Evolutionary conservation across 1,140 invertebrate species (phyloP).

Genomic region (Papilio glaucus): DNA sequence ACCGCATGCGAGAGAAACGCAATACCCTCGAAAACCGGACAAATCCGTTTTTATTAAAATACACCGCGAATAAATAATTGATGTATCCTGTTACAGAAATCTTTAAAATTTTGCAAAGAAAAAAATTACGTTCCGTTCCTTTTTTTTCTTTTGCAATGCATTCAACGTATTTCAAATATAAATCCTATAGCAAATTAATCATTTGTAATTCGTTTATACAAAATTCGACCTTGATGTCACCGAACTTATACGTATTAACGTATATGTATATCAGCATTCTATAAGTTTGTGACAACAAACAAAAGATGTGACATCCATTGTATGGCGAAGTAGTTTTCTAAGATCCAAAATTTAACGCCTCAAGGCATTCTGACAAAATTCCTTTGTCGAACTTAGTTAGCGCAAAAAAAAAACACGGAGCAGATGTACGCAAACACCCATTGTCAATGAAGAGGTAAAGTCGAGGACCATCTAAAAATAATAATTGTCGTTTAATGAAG

Average conservation of each 20-base stretch:
- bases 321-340: conserved; percentile 37
- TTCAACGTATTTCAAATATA: conserved; percentile 33
- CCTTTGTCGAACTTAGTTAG: conserved; percentile 52
- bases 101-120: conserved; percentile 36
- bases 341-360: conserved; percentile 63
- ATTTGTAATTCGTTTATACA: neutral
- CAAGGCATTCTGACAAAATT: conserved; percentile 50
- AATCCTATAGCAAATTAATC: conserved; percentile 10
- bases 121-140: conserved; percentile 31
- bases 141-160: conserved; percentile 33
- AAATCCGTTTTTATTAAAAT: conserved; percentile 35
- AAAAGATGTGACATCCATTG: conserved; percentile 53
- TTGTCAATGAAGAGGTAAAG: conserved; percentile 53
- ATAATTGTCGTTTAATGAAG: conserved; percentile 70
- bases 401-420: conserved; percentile 49
- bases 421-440: conserved; percentile 60
- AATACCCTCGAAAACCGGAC: conserved; percentile 47
- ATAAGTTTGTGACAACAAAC: conserved; percentile 41
- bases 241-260: neutral
- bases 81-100: conserved; percentile 52
- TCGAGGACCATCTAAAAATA: conserved; percentile 51
- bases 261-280: conserved; percentile 6
- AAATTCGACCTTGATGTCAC: neutral
- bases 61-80: conserved; percentile 44
- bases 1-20: conserved; percentile 44